A percentile compares a stretch with the other conserved stretches of the same genome.
phyloP scores from a whole-genome alignment of 2,888 invertebrate species.

The Nomada ferruginata region DNA sequence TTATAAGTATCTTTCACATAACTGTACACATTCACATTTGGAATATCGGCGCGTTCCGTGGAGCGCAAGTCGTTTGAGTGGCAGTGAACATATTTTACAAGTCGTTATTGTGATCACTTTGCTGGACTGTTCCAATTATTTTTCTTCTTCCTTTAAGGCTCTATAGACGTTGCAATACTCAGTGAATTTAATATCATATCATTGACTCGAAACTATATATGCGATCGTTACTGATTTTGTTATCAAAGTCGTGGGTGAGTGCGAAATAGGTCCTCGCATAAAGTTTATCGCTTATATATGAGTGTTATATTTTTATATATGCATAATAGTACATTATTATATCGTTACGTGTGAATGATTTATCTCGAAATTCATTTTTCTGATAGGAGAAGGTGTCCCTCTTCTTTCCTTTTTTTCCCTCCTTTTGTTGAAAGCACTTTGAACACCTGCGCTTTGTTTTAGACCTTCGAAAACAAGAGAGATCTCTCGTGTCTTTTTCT shows the following conservation, averaged over 20 bases:
- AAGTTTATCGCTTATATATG: constrained; percentile 49
- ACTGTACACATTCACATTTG: constrained; percentile 80
- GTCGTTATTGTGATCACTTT: constrained; percentile 78
- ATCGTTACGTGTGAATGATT: constrained; percentile 56
- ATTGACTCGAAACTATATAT: constrained; percentile 77
- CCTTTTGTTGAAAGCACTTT: constrained; percentile 41
- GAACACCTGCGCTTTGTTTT: constrained; percentile 50
- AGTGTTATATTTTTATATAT: constrained; percentile 41
- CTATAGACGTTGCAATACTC: constrained; percentile 65
- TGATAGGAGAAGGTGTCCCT: constrained; percentile 33
- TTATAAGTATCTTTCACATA: constrained; percentile 76
- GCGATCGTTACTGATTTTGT: constrained; percentile 69
- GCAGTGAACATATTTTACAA: constrained; percentile 80
- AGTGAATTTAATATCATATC: constrained; percentile 65
- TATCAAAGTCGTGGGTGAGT: constrained; percentile 64
- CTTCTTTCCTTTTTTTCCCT: neutral
- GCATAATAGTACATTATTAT: constrained; percentile 53
- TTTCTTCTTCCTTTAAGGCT: constrained; percentile 70
- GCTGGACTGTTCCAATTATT: constrained; percentile 75
- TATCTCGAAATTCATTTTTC: constrained; percentile 57
- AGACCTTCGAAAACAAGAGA: constrained; percentile 47
- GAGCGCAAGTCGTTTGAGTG: constrained; percentile 80
- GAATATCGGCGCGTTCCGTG: constrained; percentile 72
- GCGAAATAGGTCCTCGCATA: constrained; percentile 62
- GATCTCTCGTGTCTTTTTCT: constrained; percentile 41